Percentiles rank a stretch among this genome's conserved stretches.
phyloP scores from a whole-genome alignment of 2,113 vertebrate species.

The Bufo gargarizans region DNA sequence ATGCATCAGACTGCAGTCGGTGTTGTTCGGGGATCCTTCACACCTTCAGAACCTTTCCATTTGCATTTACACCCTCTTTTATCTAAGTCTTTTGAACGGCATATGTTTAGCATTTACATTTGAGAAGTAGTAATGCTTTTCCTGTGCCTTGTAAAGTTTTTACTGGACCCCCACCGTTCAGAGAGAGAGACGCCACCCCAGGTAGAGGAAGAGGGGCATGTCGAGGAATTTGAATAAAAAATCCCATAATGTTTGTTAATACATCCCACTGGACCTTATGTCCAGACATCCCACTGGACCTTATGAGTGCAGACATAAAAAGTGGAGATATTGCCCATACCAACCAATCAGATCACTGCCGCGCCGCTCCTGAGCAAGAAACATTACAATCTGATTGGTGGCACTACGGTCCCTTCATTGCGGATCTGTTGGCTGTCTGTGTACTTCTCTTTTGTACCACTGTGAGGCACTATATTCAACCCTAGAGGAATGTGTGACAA shows the following conservation, averaged over 20 bases:
- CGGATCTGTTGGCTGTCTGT: no score
- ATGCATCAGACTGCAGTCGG: neutral
- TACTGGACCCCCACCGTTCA: neutral
- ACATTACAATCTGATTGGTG: neutral
- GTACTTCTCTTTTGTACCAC: no score
- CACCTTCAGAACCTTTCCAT: neutral
- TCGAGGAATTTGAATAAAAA: neutral
- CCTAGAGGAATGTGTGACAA: no score
- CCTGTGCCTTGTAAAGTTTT: neutral
- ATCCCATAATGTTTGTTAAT: neutral
- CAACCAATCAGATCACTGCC: constrained; percentile 6
- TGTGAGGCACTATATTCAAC: no score
- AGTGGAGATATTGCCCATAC: neutral
- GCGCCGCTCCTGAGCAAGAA: neutral
- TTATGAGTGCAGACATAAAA: neutral
- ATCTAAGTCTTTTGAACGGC: neutral
- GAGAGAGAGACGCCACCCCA: neutral
- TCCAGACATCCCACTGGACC: neutral
- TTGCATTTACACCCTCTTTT: neutral
- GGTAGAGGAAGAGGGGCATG: neutral
- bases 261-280: neutral
- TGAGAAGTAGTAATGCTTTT: neutral
- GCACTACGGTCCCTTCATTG: no score
- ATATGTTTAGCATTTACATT: constrained; percentile 15
- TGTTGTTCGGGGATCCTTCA: neutral